phyloP scores from a whole-genome alignment of 2,113 vertebrate genomes.

The Hypocryptadius cinnamomeus region DNA sequence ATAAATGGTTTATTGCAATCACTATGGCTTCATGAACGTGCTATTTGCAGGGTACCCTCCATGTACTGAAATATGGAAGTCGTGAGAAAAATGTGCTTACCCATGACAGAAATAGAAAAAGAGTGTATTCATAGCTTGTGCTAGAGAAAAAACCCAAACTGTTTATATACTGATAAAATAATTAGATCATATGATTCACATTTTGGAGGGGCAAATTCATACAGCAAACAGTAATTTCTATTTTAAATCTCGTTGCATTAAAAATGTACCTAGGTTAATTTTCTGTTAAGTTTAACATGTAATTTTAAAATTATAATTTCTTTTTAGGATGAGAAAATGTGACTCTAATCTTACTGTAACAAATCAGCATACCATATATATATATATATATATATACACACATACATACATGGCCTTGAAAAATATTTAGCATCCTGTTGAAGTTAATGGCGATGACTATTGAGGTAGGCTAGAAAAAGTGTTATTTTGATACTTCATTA shows the following conservation, averaged over 20 bases:
- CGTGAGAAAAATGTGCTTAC: constrained; percentile 30
- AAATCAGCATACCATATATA: not conserved
- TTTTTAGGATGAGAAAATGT: not conserved
- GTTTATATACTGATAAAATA: not conserved
- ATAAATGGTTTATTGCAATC: not conserved
- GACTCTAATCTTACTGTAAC: not conserved
- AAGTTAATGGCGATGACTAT: not conserved
- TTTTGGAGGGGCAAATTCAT: not conserved
- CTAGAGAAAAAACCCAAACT: not conserved
- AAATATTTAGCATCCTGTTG: not conserved
- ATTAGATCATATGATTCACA: not conserved
- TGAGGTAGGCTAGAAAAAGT: not conserved
- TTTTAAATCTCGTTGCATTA: not conserved
- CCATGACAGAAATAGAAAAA: constrained; percentile 13
- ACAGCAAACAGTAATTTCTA: not conserved
- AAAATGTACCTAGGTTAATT: not conserved
- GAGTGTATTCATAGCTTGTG: not conserved
- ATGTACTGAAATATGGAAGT: not conserved
- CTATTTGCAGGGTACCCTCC: not conserved
- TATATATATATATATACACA: not conserved
- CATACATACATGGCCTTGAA: not conserved
- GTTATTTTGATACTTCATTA: not conserved
- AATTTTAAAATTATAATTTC: not conserved
- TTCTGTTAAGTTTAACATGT: not conserved
- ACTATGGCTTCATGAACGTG: not conserved